Evolutionary conservation across 1,140 invertebrate species (phyloP).

Genomic region (Trypoxylus dichotomus): DNA sequence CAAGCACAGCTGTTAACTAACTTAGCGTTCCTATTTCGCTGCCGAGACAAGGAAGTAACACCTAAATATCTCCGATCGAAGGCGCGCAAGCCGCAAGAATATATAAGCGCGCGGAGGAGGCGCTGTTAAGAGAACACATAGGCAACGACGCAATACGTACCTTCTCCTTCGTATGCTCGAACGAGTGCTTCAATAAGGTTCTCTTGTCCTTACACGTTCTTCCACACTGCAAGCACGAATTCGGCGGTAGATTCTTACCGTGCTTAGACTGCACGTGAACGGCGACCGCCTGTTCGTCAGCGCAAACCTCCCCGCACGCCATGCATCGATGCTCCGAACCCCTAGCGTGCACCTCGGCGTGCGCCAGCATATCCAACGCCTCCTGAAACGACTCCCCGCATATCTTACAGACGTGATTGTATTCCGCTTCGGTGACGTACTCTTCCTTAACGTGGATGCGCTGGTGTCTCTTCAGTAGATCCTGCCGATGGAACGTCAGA

Average conservation of each 20-base stretch:
- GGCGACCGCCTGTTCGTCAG: conserved; percentile 59
- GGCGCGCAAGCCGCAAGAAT: no score
- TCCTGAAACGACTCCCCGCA: conserved; percentile 76
- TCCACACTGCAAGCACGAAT: conserved; percentile 63
- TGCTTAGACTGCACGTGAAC: conserved; percentile 62
- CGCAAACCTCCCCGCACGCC: conserved; percentile 65
- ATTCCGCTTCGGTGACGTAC: conserved; percentile 46
- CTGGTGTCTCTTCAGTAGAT: conserved; percentile 70
- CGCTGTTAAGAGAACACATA: no score
- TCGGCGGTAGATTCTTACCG: conserved; percentile 59
- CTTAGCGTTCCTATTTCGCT: no score
- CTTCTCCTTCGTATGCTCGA: conserved; percentile 63
- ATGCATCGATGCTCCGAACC: conserved; percentile 62
- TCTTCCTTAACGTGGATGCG: conserved; percentile 57
- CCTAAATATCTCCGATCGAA: no score
- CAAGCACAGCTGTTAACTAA: no score
- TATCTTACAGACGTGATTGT: conserved; percentile 68
- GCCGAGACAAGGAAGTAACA: no score
- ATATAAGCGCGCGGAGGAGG: no score
- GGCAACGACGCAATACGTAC: no score
- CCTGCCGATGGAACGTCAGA: conserved; percentile 72
- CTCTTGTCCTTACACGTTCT: conserved; percentile 69
- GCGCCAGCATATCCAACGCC: conserved; percentile 71
- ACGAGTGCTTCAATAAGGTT: conserved; percentile 69
- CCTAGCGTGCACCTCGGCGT: conserved; percentile 73